phyloP scores from a whole-genome alignment of 2,113 vertebrate genomes.

The Sander lucioperca region DNA sequence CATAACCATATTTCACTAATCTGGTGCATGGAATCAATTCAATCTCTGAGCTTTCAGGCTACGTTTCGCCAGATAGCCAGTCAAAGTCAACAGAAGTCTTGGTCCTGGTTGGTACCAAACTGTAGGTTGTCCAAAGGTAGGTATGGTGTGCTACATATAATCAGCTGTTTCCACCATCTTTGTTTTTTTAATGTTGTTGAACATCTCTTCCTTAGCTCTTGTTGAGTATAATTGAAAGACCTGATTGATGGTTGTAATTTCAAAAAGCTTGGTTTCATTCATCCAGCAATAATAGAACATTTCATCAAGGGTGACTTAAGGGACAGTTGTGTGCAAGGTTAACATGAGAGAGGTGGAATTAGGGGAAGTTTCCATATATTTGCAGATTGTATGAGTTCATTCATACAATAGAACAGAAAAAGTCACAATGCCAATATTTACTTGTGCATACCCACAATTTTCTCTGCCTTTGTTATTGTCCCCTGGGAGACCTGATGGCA shows the following conservation, averaged over 20 bases:
- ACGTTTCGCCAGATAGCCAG: background rate
- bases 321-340: background rate
- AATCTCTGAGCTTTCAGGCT: background rate
- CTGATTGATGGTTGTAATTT: background rate
- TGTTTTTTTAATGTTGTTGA: background rate
- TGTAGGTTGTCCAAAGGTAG: too few relatives aligned
- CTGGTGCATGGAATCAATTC: background rate
- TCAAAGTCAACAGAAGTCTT: background rate
- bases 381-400: background rate
- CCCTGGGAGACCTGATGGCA: conserved; percentile 21
- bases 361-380: conserved; percentile 2
- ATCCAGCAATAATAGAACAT: background rate
- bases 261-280: background rate
- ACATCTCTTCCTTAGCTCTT: too few relatives aligned
- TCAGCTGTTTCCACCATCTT: background rate
- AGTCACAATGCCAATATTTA: conserved; percentile 22
- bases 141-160: too few relatives aligned
- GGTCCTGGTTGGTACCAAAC: too few relatives aligned
- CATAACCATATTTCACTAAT: background rate
- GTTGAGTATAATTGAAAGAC: background rate
- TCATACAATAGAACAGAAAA: background rate
- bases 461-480: conserved; percentile 44
- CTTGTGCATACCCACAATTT: conserved; percentile 14
- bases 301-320: background rate
- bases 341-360: background rate